Percentiles rank a stretch among this genome's conserved stretches.
Evolutionary conservation across 2,888 invertebrate species (phyloP).

Genomic region (Cactoblastis cactorum): DNA sequence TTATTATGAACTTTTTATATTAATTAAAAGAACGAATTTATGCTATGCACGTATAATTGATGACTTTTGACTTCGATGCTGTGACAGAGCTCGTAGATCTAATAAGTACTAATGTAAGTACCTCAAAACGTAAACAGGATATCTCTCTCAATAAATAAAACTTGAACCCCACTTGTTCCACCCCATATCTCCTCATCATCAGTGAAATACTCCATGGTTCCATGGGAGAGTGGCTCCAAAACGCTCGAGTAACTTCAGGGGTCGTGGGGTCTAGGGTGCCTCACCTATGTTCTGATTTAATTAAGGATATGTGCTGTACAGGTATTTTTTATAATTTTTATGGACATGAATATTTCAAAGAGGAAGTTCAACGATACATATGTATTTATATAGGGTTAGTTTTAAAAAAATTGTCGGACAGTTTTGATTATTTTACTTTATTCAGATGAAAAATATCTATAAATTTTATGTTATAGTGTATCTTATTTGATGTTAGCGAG

Average conservation of each 20-base stretch:
- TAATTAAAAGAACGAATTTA: too few relatives aligned
- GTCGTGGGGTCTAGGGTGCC: conserved; percentile 40
- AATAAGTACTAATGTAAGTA: too few relatives aligned
- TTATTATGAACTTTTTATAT: too few relatives aligned
- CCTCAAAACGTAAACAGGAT: not conserved
- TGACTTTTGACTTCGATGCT: too few relatives aligned
- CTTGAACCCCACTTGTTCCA: conserved; percentile 4
- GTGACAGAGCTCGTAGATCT: too few relatives aligned
- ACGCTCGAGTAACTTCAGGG: conserved; percentile 39
- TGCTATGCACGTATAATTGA: too few relatives aligned
- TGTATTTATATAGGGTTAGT: not conserved
- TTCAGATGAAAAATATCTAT: too few relatives aligned
- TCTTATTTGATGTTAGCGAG: too few relatives aligned
- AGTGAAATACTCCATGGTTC: conserved; percentile 25
- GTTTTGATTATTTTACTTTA: too few relatives aligned
- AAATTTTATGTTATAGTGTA: too few relatives aligned
- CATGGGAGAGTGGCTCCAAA: conserved; percentile 44
- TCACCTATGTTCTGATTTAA: conserved; percentile 46
- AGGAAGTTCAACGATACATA: not conserved
- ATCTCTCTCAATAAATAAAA: not conserved
- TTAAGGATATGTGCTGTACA: conserved; percentile 40
- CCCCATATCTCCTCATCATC: conserved; percentile 14
- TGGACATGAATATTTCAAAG: conserved; percentile 10
- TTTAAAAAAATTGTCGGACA: too few relatives aligned
- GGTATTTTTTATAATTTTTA: conserved; percentile 11